Base-by-base conservation (phyloP, 2,797 vertebrate species). In the Sebastes diploproa region DNA sequence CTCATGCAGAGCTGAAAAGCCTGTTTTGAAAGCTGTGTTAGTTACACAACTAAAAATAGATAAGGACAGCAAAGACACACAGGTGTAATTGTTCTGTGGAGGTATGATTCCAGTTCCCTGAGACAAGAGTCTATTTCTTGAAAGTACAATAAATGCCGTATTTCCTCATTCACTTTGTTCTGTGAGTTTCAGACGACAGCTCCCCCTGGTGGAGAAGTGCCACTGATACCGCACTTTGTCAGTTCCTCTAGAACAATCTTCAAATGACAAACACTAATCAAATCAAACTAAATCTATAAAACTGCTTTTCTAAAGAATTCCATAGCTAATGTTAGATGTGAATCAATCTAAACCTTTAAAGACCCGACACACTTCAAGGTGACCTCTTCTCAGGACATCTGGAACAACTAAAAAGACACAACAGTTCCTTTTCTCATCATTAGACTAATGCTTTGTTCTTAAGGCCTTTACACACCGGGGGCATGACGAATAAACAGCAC, bases 91-190 rank as follows among this genome's bases (percentile, higher is more conserved):
- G 70, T 78, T 72, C 55, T 71, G 58, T 75, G 7, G n/a, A 18
- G 22, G 2, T 7, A 7, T 55, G 34, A 71, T 18, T 13, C 30
- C 56, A 75, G 30, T 68, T 80, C n/a, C 56, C n/a, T 10, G 14
- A 70, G 18, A 11, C 58, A 66, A 46, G 4, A 58, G 42, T 70
- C 29, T 1, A 75, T 58, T 63, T 78, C 42, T 67, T 18, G 1
- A 12, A 74, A 74, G 9, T 25, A 9, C 3, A 70, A 62, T 25
- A 56, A 70, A 54, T 20, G 2, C 7, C 6, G 10, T 8, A 27
- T 29, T 90, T 89, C 78, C 81, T 85, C 7, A 30, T 89, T 85
- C 30, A 38, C 0, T 16, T n/a, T 23, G 27, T 60, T 55, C 20
- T 7, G 2, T 5, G 10, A 50, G 7, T 70, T 72, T 71, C 23